Conservation (phyloP, 2,888 invertebrate genomes). For the Phrixothrix hirtus region DNA sequence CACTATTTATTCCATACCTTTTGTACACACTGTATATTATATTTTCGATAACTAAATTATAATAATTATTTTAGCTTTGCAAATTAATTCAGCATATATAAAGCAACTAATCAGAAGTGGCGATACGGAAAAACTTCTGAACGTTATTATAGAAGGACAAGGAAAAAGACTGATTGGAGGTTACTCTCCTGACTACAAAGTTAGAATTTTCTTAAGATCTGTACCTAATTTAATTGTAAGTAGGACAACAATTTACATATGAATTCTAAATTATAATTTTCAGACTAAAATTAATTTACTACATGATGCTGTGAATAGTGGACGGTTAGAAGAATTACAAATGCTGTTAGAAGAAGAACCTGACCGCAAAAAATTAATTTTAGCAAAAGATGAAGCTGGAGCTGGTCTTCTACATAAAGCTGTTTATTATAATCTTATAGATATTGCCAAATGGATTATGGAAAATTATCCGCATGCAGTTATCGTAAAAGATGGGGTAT, state of each 20-base stretch:
- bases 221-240: slow-evolving; percentile 71
- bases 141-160: slow-evolving; percentile 69
- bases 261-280: too few relatives aligned
- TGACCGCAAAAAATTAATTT: slow-evolving; percentile 59
- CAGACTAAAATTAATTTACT: slow-evolving; percentile 74
- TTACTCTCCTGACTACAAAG: slow-evolving; percentile 64
- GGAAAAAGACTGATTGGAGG: slow-evolving; percentile 69
- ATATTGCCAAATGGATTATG: slow-evolving; percentile 73
- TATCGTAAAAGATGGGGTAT: slow-evolving; percentile 71
- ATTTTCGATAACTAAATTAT: too few relatives aligned
- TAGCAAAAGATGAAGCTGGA: slow-evolving; percentile 71
- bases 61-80: slow-evolving; percentile 57
- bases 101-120: slow-evolving; percentile 64
- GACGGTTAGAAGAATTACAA: slow-evolving; percentile 70
- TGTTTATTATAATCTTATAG: slow-evolving; percentile 72
- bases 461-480: slow-evolving; percentile 68
- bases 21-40: too few relatives aligned
- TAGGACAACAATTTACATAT: too few relatives aligned
- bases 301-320: slow-evolving; percentile 75
- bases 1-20: too few relatives aligned
- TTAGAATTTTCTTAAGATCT: slow-evolving; percentile 67
- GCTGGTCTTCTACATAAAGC: slow-evolving; percentile 80
- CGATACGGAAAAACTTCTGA: slow-evolving; percentile 68
- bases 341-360: slow-evolving; percentile 58
- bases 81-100: slow-evolving; percentile 60